These are phyloP conservation scores for Yponomeuta malinellus DNA, from an alignment of 2,888 invertebrate genomes.

Conservation along the genomic window DNA sequence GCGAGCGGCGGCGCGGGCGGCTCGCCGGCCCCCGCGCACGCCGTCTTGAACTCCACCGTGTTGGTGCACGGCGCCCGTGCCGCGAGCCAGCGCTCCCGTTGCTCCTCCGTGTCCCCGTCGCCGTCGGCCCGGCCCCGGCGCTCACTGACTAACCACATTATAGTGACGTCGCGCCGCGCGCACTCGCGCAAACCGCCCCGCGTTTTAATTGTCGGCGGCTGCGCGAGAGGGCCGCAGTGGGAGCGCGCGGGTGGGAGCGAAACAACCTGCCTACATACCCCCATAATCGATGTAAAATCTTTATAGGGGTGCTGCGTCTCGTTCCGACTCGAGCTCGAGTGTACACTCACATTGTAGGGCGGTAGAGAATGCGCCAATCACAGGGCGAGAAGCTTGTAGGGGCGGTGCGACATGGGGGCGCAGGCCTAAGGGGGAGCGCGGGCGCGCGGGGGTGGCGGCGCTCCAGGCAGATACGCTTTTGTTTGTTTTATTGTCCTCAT, in stretches of 20 bases:
- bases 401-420: conserved; percentile 14
- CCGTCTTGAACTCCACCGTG: conserved; percentile 91
- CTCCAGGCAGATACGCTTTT: conserved; percentile 63
- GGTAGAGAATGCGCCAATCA: conserved; percentile 18
- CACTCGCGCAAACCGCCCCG: conserved; percentile 53
- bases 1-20: conserved; percentile 73
- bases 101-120: conserved; percentile 36
- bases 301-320: conserved; percentile 65
- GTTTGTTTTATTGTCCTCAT: conserved; percentile 75
- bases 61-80: conserved; percentile 69
- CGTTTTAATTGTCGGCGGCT: conserved; percentile 72
- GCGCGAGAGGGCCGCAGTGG: conserved; percentile 61
- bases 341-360: conserved; percentile 26
- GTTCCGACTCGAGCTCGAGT: conserved; percentile 35
- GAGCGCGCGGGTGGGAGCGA: conserved; percentile 62
- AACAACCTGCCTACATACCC: conserved; percentile 58
- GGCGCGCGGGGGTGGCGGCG: conserved; percentile 37
- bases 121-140: conserved; percentile 77
- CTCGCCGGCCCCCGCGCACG: conserved; percentile 77
- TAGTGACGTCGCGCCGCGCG: conserved; percentile 61
- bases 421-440: conserved; percentile 21
- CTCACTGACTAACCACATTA: conserved; percentile 81
- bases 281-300: conserved; percentile 69
- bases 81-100: conserved; percentile 49
- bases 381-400: conserved; percentile 19